These are phyloP conservation scores for Himalopsyche phryganea DNA, from an alignment of 1,140 invertebrate genomes.

Conservation along the genomic window DNA sequence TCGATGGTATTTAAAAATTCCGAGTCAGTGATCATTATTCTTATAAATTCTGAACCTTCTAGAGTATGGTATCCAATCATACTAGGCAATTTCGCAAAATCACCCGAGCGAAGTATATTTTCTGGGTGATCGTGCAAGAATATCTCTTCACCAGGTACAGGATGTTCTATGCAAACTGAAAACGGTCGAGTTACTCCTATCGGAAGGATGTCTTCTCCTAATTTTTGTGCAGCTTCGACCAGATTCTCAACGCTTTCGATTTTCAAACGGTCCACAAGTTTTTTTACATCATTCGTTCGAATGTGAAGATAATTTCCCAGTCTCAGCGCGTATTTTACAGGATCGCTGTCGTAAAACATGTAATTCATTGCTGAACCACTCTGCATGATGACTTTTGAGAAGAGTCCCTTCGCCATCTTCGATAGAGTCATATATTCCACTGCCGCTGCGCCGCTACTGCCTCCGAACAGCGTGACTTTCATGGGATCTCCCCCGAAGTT, in stretches of 20 bases:
- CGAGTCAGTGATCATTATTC: conserved; percentile 36
- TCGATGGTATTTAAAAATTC: conserved; percentile 28
- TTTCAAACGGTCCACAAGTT: conserved; percentile 40
- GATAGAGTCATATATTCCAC: conserved; percentile 24
- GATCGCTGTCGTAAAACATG: background rate
- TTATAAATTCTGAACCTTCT: conserved; percentile 41
- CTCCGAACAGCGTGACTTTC: conserved; percentile 44
- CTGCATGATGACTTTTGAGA: conserved; percentile 13
- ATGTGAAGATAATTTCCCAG: background rate
- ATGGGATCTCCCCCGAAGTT: conserved; percentile 47
- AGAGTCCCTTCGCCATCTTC: conserved; percentile 7
- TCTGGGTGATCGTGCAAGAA: conserved; percentile 42
- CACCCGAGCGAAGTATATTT: conserved; percentile 37
- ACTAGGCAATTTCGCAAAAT: conserved; percentile 44
- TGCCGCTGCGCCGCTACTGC: conserved; percentile 21
- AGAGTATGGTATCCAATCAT: conserved; percentile 41
- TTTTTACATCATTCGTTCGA: conserved; percentile 24
- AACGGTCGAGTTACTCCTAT: conserved; percentile 44
- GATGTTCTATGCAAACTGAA: conserved; percentile 41
- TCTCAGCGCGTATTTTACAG: background rate
- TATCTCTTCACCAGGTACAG: conserved; percentile 41
- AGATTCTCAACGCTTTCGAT: conserved; percentile 38
- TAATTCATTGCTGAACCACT: conserved; percentile 5
- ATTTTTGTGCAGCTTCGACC: conserved; percentile 36
- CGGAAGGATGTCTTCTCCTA: conserved; percentile 23